Base-by-base conservation (phyloP, 2,888 invertebrate species). In the Caenorhabditis sulstoni region DNA sequence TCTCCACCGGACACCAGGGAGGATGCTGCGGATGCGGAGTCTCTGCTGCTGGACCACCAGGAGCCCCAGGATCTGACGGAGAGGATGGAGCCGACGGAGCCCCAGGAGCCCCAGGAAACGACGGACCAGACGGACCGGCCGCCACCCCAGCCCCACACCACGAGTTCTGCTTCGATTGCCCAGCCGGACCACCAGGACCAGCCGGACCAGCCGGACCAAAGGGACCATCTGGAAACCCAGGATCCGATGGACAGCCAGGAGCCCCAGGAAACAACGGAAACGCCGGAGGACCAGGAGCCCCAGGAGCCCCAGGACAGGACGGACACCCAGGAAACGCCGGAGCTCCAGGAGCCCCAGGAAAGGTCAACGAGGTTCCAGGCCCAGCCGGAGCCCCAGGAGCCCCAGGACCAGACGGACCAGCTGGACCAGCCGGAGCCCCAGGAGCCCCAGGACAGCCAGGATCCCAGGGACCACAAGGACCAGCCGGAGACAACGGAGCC, bases 81-180 rank as follows among this genome's bases (percentile, higher is more conserved):
- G 61, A 74, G 44, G 84, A 83, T 81, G 84, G 84, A 81, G 44
- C 64, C 47, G 83, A 85, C 76, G 79, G 87, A 70, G 50, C 76
- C 50, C 86, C 84, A 57, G 87, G 87, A 67, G 61, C 67, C 22
- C 84, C 82, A 59, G 87, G 87, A 64, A 79, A 79, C 67, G 82
- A 86, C 55, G 87, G 87, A 66, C 85, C 85, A 70, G 85, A 86
- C 71, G 87, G 86, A 64, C 85, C 85, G 50, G 82, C 80, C 39
- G 85, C 85, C 74, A 84, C 82, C 49, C 83, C 85, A 64, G 84
- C 86, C 47, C 86, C 86, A 62, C 76, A 65, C 16, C 77, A 65
- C 73, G 83, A 84, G 52, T 82, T 76, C 74, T 85, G 86, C 83
- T 82, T 82, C 80, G 83, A 86, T 61, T 84, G 86, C 81, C 82